Base-by-base conservation (phyloP, 2,888 invertebrate genomes). In the Parasteatoda lunata region DNA sequence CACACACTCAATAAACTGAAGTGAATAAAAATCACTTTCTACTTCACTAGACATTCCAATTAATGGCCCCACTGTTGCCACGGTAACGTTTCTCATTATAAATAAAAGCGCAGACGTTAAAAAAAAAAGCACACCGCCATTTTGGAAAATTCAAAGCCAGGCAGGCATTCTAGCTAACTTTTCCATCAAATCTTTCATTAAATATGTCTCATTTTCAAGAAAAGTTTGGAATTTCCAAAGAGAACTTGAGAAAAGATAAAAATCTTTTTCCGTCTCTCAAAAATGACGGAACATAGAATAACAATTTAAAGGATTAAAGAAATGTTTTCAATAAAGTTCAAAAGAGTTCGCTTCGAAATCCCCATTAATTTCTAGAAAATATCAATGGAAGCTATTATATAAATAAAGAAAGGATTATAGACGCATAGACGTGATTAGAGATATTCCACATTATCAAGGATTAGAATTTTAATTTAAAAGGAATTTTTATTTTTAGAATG, bases 21-120 rank as follows among this genome's bases (percentile, higher is more conserved):
- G 30, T 30, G 30, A 30, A 30, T 30, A 30, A 30, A 30, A 80
- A 85, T 85, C 71, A 80, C 80, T 70, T 76, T 80, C 64, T 80
- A 59, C 80, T 51, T 81, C 85, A 80, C 76, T 68, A 81, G 72
- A 71, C 71, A 80, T 80, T 86, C 85, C 85, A 86, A 86, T 86
- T 86, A 86, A 86, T 80, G 85, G 76, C 30, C 30, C 30, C 77
- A 72, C 47, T n/a, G 85, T 80, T 54, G 64, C 73, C 84, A 59
- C 73, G 78, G 78, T n/a, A 59, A 84, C 73, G 59, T 59, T 59
- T 59, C 71, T 73, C 78, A 84, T 84, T 84, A 78, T 64, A 79
- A 69, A 66, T 77, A 77, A 69, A 80, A 72, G 13, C 72, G 69
- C 73, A 81, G 75, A 81, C 59, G 59, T 8, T 7, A 59, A 59